phyloP scores from a whole-genome alignment of 2,113 vertebrate species.

The Atractosteus spatula region DNA sequence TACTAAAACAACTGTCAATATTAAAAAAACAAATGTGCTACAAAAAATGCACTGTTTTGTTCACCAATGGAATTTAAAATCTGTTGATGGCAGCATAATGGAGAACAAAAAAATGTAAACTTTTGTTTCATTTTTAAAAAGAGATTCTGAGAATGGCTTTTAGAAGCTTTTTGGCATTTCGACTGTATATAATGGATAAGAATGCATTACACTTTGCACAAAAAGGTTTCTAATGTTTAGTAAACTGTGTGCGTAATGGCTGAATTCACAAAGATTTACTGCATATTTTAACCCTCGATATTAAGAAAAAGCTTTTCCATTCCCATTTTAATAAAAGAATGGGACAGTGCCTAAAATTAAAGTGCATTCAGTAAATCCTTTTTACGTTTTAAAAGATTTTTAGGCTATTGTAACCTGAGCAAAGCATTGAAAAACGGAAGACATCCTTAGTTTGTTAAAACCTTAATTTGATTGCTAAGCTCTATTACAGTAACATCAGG shows the following conservation, averaged over 20 bases:
- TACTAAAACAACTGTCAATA: too few species aligned
- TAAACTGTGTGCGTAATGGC: constrained; percentile 21
- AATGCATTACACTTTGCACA: not conserved
- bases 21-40: not conserved
- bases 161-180: constrained; percentile 29
- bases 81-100: not conserved
- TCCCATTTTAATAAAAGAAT: constrained; percentile 16
- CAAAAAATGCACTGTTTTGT: constrained; percentile 11
- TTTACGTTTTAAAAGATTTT: not conserved
- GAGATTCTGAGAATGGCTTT: constrained; percentile 5
- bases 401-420: constrained; percentile 23
- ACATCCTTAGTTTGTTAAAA: constrained; percentile 10
- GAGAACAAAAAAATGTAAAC: not conserved
- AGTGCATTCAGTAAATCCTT: constrained; percentile 56
- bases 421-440: constrained; percentile 15
- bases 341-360: constrained; percentile 49
- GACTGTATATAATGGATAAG: constrained; percentile 35
- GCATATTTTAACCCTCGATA: not conserved
- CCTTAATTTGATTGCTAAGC: not conserved
- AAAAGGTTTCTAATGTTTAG: constrained; percentile 21
- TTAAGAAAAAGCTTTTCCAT: constrained; percentile 22
- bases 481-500: too few species aligned
- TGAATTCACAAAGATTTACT: constrained; percentile 13
- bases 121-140: not conserved
- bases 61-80: not conserved